phyloP scores from a whole-genome alignment of 2,113 vertebrate genomes.

The Myrmecophaga tridactyla region DNA sequence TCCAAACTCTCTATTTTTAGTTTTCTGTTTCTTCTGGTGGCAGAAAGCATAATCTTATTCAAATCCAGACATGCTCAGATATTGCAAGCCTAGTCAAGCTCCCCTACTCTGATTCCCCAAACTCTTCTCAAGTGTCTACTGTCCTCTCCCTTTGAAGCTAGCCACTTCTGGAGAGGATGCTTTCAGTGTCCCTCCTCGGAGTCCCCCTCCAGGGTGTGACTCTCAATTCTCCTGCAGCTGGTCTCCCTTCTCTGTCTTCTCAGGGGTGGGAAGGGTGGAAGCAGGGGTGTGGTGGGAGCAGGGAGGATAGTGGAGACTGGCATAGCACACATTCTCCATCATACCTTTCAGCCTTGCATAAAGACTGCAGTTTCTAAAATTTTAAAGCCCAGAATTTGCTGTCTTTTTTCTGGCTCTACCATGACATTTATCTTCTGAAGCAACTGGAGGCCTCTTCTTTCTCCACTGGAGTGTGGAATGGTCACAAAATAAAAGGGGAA shows the following conservation, averaged over 20 bases:
- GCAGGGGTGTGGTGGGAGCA: background rate
- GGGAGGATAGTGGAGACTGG: background rate
- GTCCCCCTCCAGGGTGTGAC: background rate
- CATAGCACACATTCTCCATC: background rate
- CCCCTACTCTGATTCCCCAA: background rate
- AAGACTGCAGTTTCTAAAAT: background rate
- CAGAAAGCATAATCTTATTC: background rate
- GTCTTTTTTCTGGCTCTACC: background rate
- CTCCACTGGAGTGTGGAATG: background rate
- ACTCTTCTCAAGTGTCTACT: background rate
- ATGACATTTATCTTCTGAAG: background rate
- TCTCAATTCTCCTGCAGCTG: background rate
- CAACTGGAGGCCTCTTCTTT: background rate
- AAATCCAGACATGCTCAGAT: background rate
- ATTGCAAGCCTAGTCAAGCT: background rate
- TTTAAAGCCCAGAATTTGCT: background rate
- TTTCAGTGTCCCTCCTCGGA: accelerated
- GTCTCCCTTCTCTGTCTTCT: background rate
- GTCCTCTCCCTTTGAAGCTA: background rate
- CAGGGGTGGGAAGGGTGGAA: background rate
- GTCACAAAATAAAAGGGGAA: background rate
- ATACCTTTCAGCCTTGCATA: background rate
- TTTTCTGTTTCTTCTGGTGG: conserved; percentile 5
- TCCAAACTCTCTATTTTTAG: conserved; percentile 6
- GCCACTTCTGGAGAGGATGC: background rate